Conservation (phyloP, 2,113 vertebrate genomes). For the Acanthochromis polyacanthus region DNA sequence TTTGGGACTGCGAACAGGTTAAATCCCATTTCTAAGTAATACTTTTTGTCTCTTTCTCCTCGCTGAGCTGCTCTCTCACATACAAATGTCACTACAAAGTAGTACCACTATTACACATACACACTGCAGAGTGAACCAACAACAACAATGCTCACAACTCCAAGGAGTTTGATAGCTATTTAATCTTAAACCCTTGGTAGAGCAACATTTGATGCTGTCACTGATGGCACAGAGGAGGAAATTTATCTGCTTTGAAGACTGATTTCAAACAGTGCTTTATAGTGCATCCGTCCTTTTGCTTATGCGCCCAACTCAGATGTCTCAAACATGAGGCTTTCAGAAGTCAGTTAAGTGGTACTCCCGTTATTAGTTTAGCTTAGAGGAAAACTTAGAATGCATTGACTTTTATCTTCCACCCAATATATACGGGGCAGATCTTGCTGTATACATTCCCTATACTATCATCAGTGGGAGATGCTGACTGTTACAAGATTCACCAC, state of each 20-base stretch:
- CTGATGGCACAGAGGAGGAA: constrained; percentile 2
- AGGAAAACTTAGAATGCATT: neutral
- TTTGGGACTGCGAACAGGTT: too few species aligned
- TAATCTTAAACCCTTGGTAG: constrained; percentile 1
- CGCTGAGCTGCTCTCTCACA: too few species aligned
- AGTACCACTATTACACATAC: too few species aligned
- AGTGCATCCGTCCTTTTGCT: constrained; percentile 19
- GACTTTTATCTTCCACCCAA: too few species aligned
- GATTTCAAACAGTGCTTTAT: constrained; percentile 22
- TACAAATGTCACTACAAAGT: too few species aligned
- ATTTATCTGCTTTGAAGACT: neutral
- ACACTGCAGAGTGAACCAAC: too few species aligned
- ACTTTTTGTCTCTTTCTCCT: too few species aligned
- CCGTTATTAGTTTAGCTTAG: neutral
- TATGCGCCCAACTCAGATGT: neutral
- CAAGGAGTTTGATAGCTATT: too few species aligned
- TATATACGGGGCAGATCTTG: too few species aligned
- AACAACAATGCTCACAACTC: neutral
- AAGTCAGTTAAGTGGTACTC: neutral
- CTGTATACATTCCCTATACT: too few species aligned
- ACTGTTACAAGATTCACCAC: neutral
- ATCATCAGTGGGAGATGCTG: too few species aligned
- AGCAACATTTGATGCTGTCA: neutral
- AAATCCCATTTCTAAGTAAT: too few species aligned
- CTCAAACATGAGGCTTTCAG: neutral